Evolutionary conservation across 1,140 invertebrate genomes (phyloP), one percentile per base, ranked within the genome.

Genomic region (Trichogramma pretiosum): DNA sequence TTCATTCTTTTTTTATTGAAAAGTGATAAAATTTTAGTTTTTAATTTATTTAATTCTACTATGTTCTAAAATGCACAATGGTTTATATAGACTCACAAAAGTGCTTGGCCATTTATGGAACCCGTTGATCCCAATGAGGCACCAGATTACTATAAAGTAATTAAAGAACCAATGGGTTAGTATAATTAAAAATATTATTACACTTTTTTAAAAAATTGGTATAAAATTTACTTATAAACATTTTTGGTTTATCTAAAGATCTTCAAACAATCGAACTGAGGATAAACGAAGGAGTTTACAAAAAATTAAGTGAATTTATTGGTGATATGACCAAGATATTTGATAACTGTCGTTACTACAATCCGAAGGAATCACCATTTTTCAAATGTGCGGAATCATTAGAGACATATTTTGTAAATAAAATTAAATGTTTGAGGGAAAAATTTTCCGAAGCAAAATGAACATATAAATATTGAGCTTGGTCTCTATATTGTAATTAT

Each of bases 121-220:
- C 91, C 94, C 23, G 94, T 98, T 14, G 89, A 97, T 77, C 87
- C 87, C 36, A 82, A 83, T 56, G 89, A 96, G 77, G 93, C 90
- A 34, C 93, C 93, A 9, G 92, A 95, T 72, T 98, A 98, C 74
- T 97, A 97, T 65, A 86, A 89, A 79, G 85, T 98, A 41, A 93
- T 98, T 48, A 95, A 94, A 71, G 92, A 98, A 75, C 94, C 93
- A 40, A 97, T 98, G 92, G 93, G 93, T 97, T 78, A 77, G 78
- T 68, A 39, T 45, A 38, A 17, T 48, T 10, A 14, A 28, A 32
- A 23, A 26, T 18, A 17, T n/a, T 23, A 28, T 45, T 42, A 22
- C 21, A 23, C 2, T 39, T 23, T 28, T 22, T 9, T 47, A 33
- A 48, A 44, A 30, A 50, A 48, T 47, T 44, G n/a, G n/a, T n/a